Base-by-base conservation (phyloP, 1,140 invertebrate genomes). In the Musca vetustissima region DNA sequence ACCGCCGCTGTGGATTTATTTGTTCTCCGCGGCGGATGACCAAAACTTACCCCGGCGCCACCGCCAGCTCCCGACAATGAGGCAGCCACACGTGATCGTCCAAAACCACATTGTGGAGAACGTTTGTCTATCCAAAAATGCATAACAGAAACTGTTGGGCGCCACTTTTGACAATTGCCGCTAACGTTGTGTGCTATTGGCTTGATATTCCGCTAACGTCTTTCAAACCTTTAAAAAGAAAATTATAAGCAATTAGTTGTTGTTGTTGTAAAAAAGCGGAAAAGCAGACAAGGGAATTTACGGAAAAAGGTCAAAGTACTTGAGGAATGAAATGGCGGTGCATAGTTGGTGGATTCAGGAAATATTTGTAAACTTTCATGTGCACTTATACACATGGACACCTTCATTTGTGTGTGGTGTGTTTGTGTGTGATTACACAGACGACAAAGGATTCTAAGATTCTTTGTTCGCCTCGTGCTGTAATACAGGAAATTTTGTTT, bases 121-220 rank as follows among this genome's bases (percentile, higher is more conserved):
- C 88, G 86, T 83, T 89, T 89, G 77, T 89, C 88, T 78, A 89
- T 89, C 88, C 88, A 89, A 84, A 89, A 89, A 88, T 89, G 88
- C 88, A 89, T 89, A 9, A 32, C 52, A 28, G 8, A 28, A 4
- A 8, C 28, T 28, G 28, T 28, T 28, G 28, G n/a, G n/a, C n/a
- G n/a, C n/a, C n/a, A n/a, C n/a, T n/a, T n/a, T n/a, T n/a, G n/a
- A n/a, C n/a, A 32, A 32, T 9, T 32, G 9, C 9, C 28, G 28
- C 28, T 3, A 32, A 32, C 11, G 36, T 13, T 11, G 36, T 43
- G 11, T 13, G 36, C 36, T 43, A 4, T 28, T 43, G 1, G 11
- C 36, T 43, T 13, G 6, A 1, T 43, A 43, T 43, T 11, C 36
- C 36, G 36, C 13, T 43, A 11, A 43, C 11, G 36, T 43, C 13